Conservation (phyloP, 2,797 vertebrate genomes). For the Ctenopoma kingsleyae region DNA sequence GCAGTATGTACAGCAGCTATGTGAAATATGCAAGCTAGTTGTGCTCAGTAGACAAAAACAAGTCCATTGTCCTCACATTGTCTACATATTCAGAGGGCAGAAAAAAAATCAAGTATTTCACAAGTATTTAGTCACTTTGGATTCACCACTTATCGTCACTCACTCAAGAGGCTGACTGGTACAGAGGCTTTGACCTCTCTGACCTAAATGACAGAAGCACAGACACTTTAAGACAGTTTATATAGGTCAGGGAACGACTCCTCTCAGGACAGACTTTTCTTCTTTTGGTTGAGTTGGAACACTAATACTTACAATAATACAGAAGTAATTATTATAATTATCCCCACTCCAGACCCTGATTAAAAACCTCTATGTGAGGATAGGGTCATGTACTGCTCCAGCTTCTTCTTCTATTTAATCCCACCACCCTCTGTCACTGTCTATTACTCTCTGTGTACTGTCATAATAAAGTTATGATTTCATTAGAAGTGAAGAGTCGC, state of each 20-base stretch:
- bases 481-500: too few relatives aligned
- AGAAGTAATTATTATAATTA: too few relatives aligned
- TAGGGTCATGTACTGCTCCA: background rate
- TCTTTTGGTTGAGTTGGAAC: background rate
- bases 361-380: background rate
- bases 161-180: background rate
- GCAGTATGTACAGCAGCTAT: too few relatives aligned
- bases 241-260: too few relatives aligned
- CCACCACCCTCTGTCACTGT: background rate
- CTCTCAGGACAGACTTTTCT: too few relatives aligned
- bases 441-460: too few relatives aligned
- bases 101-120: background rate
- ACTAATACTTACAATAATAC: too few relatives aligned
- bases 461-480: too few relatives aligned
- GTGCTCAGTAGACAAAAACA: background rate
- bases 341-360: background rate
- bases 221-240: background rate
- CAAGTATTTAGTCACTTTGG: conserved; percentile 10
- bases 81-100: conserved; percentile 2
- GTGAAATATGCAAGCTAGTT: background rate
- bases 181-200: conserved; percentile 6
- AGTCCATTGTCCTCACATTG: background rate
- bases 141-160: conserved; percentile 4
- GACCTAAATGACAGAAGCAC: conserved; percentile 10
- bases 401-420: background rate